Evolutionary conservation across 2,797 vertebrate species (phyloP), one percentile per base, ranked within the genome.

Genomic region (Chelmon rostratus): DNA sequence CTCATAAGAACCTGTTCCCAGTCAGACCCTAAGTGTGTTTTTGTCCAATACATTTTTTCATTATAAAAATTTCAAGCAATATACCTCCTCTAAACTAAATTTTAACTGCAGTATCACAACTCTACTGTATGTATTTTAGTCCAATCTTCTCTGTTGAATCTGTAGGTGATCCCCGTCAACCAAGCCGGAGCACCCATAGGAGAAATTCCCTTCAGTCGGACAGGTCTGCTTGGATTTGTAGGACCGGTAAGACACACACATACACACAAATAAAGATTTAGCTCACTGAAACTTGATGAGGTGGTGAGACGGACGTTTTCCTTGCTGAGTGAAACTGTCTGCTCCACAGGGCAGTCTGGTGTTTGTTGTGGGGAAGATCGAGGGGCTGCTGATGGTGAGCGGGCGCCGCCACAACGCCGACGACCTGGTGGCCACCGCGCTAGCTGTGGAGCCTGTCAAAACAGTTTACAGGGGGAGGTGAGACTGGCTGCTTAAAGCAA

Each of bases 401-500:
- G 96, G 97, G 9, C 94, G 98, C 0, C 95, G 98, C 63, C 98
- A 99, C 90, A 99, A 98, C 2, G 97, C 98, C 0, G 98, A 99
- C 1, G 98, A 99, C 91, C 96, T 99, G 47, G 98, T 99, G 42
- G 98, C 98, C 59, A 99, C 98, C 0, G 98, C 98, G 0, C 85
- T 99, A 81, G 98, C 98, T 0, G 98, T 99, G 79, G 98, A 99
- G 90, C 97, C 98, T 0, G 96, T 99, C 53, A 99, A 99, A 94
- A 98, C 98, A 0, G 97, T 99, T 83, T 99, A 99, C 93, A 96
- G 98, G 82, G 98, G 98, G 81, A 97, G 98, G 98, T 98, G 87
- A 92, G 96, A 69, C 25, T n/a, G n/a, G n/a, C n/a, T 44, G 69
- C 49, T 64, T 42, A 16, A 42, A 19, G 15, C 5, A 28, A 23